A percentile compares a stretch with the other conserved stretches of the same genome.
Evolutionary conservation across 2,113 vertebrate species (phyloP).

Genomic region (Capreolus pygargus): DNA sequence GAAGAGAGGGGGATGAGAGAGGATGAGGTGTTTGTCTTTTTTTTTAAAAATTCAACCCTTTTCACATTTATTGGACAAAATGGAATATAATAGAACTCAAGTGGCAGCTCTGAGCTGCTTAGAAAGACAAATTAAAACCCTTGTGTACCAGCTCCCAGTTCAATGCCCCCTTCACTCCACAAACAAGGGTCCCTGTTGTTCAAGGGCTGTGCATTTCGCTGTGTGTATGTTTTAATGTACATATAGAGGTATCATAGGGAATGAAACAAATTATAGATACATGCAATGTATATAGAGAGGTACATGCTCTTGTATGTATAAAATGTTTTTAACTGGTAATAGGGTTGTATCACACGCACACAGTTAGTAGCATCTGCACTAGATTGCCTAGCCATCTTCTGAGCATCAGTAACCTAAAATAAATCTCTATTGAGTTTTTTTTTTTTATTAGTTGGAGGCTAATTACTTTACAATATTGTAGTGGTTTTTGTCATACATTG

Average conservation of each 20-base stretch:
- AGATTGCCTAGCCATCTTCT: background rate
- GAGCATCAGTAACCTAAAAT: background rate
- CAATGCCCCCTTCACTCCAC: background rate
- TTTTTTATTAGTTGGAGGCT: too few relatives aligned
- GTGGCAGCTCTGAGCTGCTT: background rate
- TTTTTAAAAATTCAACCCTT: background rate
- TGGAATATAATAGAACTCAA: background rate
- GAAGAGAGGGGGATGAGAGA: background rate
- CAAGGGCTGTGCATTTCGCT: background rate
- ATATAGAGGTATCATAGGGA: background rate
- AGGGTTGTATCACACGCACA: background rate
- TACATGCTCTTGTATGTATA: background rate
- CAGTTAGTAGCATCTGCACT: background rate
- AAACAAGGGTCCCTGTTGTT: background rate
- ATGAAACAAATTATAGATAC: background rate
- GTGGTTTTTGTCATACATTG: too few relatives aligned
- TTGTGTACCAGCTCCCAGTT: background rate
- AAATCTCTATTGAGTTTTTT: background rate
- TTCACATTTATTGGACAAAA: background rate
- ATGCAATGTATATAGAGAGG: background rate
- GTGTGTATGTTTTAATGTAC: background rate
- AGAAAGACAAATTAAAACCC: background rate
- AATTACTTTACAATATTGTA: too few relatives aligned
- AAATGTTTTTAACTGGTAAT: background rate
- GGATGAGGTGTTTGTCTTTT: background rate